These are phyloP conservation scores for Poecilobothrus nobilitatus DNA, from an alignment of 2,888 invertebrate species.

Conservation along the genomic window DNA sequence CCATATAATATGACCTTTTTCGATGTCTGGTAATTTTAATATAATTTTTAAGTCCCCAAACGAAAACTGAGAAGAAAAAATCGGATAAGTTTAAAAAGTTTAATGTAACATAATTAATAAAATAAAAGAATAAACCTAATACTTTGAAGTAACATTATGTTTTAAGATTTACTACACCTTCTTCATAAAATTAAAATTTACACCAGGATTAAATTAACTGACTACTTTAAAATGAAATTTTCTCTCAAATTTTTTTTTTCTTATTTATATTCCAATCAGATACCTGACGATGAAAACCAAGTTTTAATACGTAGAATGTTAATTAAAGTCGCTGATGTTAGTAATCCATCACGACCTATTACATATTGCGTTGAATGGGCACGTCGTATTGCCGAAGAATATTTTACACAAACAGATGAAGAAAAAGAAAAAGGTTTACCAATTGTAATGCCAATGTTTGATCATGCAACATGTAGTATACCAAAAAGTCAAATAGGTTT, in stretches of 20 bases:
- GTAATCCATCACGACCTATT: conserved; percentile 88
- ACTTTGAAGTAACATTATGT: too few relatives aligned
- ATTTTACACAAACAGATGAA: conserved; percentile 95
- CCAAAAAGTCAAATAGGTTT: conserved; percentile 97
- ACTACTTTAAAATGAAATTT: too few relatives aligned
- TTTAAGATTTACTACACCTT: too few relatives aligned
- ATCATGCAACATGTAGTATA: conserved; percentile 87
- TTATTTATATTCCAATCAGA: not conserved
- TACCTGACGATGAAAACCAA: conserved; percentile 60
- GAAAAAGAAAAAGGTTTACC: conserved; percentile 83
- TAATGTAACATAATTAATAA: too few relatives aligned
- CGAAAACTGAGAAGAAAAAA: too few relatives aligned
- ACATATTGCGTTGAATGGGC: conserved; percentile 87
- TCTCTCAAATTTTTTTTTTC: not conserved
- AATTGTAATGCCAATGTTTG: conserved; percentile 98
- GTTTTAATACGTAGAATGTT: conserved; percentile 88
- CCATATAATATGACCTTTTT: too few relatives aligned
- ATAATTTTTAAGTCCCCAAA: too few relatives aligned
- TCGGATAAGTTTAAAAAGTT: too few relatives aligned
- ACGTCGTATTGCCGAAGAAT: conserved; percentile 86
- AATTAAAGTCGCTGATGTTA: conserved; percentile 97
- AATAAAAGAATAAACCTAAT: too few relatives aligned
- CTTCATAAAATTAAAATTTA: too few relatives aligned
- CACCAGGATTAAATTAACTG: too few relatives aligned
- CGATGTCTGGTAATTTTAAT: too few relatives aligned